Base-by-base conservation (phyloP, 1,140 invertebrate genomes). In the Xylocopa sonorina region DNA sequence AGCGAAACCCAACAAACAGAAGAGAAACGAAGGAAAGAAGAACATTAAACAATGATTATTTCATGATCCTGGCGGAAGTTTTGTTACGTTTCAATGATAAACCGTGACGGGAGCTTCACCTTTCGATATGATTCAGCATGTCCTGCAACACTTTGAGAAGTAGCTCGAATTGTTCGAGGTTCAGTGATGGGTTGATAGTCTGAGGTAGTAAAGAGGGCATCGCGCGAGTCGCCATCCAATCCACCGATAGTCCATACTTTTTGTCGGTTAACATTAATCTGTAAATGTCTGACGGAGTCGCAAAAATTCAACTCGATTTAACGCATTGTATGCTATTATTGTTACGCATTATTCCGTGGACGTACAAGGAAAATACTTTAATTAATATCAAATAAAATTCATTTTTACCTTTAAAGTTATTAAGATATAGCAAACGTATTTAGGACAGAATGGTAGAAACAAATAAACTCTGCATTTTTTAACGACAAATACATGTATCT, bases 191-290 rank as follows among this genome's bases (percentile, higher is more conserved):
- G 91, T 98, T 98, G 53, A 99, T 96, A 2, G 98, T 97, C 88
- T 98, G 97, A 34, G 98, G 98, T 60, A 98, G 95, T 10, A 99
- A 93, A 12, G 96, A 95, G 1, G 98, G 98, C 95, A 99, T 97
- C 46, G 99, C 97, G 89, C 97, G 95, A 0, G 97, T 98, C 0
- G 98, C 98, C 95, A 99, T 97, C 83, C 98, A 94, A 90, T 97
- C 98, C 16, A 98, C 96, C 1, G 96, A 97, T 55, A 99, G 93
- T 18, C 97, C 98, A 91, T 98, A 99, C 88, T 96, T 97, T 90
- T 98, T 98, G 90, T 99, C 98, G 88, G 95, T 95, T 79, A 99
- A 93, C 96, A 99, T 96, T 85, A 97, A 93, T 87, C 97, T 96
- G 93, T 99, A 99, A 91, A 99, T 98, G 92, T 96, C 98, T 99